Percentiles rank a stretch among this genome's conserved stretches.
These are phyloP conservation scores for Aspiorhynchus laticeps DNA, from an alignment of 2,113 vertebrate species.

Conservation along the genomic window DNA sequence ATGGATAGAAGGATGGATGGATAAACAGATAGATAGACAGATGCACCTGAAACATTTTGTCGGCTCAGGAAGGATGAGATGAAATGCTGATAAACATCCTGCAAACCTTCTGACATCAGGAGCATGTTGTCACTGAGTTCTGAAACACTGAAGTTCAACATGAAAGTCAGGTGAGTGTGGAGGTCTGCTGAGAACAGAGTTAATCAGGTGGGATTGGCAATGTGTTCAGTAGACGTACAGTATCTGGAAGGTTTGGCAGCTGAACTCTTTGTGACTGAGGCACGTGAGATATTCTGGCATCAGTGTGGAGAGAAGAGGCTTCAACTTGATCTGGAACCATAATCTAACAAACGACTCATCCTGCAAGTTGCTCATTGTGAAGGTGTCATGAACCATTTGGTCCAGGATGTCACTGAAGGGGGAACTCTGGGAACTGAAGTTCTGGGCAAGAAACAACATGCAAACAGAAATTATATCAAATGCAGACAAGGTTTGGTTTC, in stretches of 20 bases:
- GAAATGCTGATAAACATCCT: slow-evolving; percentile 66
- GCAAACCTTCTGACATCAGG: slow-evolving; percentile 38
- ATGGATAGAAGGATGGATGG: not conserved
- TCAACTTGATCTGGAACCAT: slow-evolving; percentile 75
- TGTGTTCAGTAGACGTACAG: slow-evolving; percentile 65
- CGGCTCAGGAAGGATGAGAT: slow-evolving; percentile 65
- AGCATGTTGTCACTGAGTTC: slow-evolving; percentile 60
- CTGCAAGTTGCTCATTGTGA: slow-evolving; percentile 62
- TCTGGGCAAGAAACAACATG: slow-evolving; percentile 54
- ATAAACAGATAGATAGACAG: not conserved
- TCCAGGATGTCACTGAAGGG: slow-evolving; percentile 65
- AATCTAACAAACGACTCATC: slow-evolving; percentile 68
- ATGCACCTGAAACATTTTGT: slow-evolving; percentile 64
- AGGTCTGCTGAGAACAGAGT: not conserved
- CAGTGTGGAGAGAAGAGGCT: slow-evolving; percentile 64
- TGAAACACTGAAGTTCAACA: slow-evolving; percentile 62
- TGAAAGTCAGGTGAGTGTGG: not conserved
- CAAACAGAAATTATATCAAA: not conserved
- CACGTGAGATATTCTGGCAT: slow-evolving; percentile 68
- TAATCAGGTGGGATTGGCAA: not conserved
- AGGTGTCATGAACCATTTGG: slow-evolving; percentile 41
- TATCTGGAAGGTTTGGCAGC: slow-evolving; percentile 72
- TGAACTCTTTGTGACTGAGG: slow-evolving; percentile 76
- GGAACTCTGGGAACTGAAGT: slow-evolving; percentile 62
- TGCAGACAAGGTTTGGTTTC: not conserved